A percentile compares a stretch with the other conserved stretches of the same genome.
Evolutionary conservation across 2,888 invertebrate genomes (phyloP).

Genomic region (Drosophila vallismaia): DNA sequence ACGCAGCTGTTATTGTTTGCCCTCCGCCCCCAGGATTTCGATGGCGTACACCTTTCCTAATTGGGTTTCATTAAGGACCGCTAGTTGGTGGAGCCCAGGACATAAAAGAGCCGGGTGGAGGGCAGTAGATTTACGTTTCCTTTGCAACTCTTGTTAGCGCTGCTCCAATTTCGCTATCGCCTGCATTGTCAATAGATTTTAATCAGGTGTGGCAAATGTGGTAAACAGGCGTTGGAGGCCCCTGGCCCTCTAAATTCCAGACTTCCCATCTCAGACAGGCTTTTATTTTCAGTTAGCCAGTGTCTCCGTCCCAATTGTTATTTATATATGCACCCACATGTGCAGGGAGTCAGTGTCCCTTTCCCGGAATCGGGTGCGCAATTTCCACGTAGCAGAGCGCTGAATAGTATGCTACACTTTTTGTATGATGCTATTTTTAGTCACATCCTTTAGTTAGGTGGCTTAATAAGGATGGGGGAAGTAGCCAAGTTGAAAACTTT

Average conservation of each 20-base stretch:
- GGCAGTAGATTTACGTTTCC: slow-evolving; percentile 48
- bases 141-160: slow-evolving; percentile 41
- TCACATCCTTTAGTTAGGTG: not conserved
- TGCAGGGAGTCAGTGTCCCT: slow-evolving; percentile 5
- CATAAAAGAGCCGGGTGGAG: slow-evolving; percentile 3
- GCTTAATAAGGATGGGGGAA: not conserved
- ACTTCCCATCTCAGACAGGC: slow-evolving; percentile 39
- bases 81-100: not conserved
- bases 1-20: slow-evolving; percentile 73
- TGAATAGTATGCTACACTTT: slow-evolving; percentile 33
- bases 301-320: slow-evolving; percentile 59
- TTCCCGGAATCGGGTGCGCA: slow-evolving; percentile 52
- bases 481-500: too few relatives aligned
- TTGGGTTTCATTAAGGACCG: slow-evolving; percentile 69
- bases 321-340: slow-evolving; percentile 71
- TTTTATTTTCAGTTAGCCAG: slow-evolving; percentile 45
- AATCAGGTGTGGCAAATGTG: slow-evolving; percentile 77
- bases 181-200: slow-evolving; percentile 73
- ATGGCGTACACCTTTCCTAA: slow-evolving; percentile 50
- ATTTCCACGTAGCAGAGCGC: slow-evolving; percentile 29
- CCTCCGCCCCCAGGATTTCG: slow-evolving; percentile 24
- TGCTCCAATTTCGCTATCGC: slow-evolving; percentile 56
- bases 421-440: slow-evolving; percentile 45
- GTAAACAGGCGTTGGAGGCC: slow-evolving; percentile 53
- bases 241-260: slow-evolving; percentile 58